Evolutionary conservation across 2,113 vertebrate species (phyloP).

Genomic region (Pogonocichla stellata): DNA sequence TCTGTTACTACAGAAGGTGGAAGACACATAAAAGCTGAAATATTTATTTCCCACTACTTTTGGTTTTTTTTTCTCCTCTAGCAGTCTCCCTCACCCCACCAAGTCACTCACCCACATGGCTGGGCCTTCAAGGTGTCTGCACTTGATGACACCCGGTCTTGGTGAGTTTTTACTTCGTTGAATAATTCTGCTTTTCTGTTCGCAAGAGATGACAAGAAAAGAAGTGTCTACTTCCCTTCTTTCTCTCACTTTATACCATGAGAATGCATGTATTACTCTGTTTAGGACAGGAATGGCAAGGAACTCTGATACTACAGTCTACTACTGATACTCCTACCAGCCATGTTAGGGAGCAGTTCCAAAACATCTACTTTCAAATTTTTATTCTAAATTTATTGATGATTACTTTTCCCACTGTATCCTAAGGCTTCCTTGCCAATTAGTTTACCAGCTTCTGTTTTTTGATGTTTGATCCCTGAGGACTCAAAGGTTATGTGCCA

Average conservation of each 20-base stretch:
- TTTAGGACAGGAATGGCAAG: neutral
- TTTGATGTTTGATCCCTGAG: neutral
- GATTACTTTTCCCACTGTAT: neutral
- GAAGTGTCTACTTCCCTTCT: neutral
- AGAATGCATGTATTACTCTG: neutral
- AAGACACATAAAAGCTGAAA: neutral
- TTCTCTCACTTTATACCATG: neutral
- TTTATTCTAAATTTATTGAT: neutral
- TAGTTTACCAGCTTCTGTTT: neutral
- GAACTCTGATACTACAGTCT: neutral
- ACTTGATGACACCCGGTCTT: neutral
- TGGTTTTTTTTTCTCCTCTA: neutral
- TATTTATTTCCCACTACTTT: neutral
- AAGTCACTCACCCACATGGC: rapidly evolving
- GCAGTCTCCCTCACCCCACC: rapidly evolving
- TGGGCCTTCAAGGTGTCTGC: neutral
- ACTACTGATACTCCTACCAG: neutral
- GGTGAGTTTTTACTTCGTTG: neutral
- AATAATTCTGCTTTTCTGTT: neutral
- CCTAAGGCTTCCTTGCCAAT: neutral
- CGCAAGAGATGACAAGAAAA: neutral
- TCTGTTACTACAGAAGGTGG: neutral
- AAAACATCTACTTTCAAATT: neutral
- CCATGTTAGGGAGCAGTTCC: neutral
- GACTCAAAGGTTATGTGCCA: neutral